Evolutionary conservation across 2,113 vertebrate genomes (phyloP).

Genomic region (Montifringilla adamsi): DNA sequence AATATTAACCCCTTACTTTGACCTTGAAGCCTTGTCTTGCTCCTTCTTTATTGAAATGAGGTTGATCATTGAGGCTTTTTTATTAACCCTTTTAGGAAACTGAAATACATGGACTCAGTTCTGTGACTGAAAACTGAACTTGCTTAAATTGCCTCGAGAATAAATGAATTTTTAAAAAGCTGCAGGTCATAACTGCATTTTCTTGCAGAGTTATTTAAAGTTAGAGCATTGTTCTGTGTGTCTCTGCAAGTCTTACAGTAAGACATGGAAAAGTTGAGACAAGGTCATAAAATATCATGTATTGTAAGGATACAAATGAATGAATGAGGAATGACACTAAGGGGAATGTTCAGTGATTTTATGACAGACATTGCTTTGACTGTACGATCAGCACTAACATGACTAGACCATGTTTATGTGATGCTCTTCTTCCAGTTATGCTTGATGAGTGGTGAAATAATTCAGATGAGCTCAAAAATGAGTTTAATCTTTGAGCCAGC

Average conservation of each 20-base stretch:
- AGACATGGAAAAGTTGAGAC: background rate
- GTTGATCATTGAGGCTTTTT: background rate
- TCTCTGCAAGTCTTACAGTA: background rate
- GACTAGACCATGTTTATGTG: background rate
- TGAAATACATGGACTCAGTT: background rate
- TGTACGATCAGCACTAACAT: background rate
- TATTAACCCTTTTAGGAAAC: background rate
- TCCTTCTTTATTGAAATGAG: background rate
- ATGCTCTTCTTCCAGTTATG: slow-evolving; percentile 79
- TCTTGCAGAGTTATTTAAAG: background rate
- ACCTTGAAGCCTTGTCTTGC: background rate
- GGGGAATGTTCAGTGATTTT: background rate
- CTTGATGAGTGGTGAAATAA: slow-evolving; percentile 95
- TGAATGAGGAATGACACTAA: background rate
- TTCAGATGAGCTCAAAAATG: slow-evolving; percentile 94
- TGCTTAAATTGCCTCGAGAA: background rate
- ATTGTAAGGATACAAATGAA: background rate
- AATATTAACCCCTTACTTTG: background rate
- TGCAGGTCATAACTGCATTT: background rate
- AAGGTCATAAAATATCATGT: background rate
- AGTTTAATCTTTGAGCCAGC: slow-evolving; percentile 92
- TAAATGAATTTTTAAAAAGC: background rate
- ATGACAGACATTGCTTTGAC: background rate
- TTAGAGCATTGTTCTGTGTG: background rate
- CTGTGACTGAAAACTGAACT: background rate